Evolutionary conservation across 2,888 invertebrate species (phyloP).

Genomic region (Drosophila histrio): DNA sequence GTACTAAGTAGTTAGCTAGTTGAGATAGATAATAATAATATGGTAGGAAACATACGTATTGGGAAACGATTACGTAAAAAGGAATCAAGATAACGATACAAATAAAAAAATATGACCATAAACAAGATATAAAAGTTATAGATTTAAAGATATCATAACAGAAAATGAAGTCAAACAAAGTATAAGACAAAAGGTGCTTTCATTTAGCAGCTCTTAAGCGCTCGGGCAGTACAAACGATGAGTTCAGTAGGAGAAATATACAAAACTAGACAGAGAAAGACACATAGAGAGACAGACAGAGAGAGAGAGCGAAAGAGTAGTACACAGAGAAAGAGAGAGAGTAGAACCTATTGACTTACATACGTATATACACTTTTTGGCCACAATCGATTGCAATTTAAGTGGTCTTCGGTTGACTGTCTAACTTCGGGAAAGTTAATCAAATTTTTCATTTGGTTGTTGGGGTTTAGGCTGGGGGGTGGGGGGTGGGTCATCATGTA

Average conservation of each 20-base stretch:
- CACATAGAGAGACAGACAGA: constrained; percentile 12
- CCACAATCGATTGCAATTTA: constrained; percentile 69
- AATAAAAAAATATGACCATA: constrained; percentile 26
- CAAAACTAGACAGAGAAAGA: constrained; percentile 27
- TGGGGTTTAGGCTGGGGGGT: constrained; percentile 23
- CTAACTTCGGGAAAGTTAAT: constrained; percentile 79
- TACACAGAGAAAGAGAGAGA: constrained; percentile 18
- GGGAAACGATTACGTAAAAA: constrained; percentile 32
- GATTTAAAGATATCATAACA: constrained; percentile 38
- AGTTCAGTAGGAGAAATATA: constrained; percentile 28
- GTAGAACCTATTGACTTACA: constrained; percentile 19
- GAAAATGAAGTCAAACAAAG: constrained; percentile 35
- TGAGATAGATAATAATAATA: constrained; percentile 27
- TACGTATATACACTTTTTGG: constrained; percentile 33
- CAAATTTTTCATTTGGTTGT: constrained; percentile 52
- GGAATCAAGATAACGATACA: neutral
- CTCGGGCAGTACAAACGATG: constrained; percentile 44
- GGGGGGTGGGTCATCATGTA: constrained; percentile 20
- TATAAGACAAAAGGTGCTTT: constrained; percentile 55
- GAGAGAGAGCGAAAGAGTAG: constrained; percentile 29
- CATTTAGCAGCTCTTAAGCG: constrained; percentile 58
- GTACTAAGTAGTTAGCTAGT: constrained; percentile 35
- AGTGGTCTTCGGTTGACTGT: constrained; percentile 57
- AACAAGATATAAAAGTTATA: constrained; percentile 23
- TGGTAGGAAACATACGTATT: constrained; percentile 34